Conservation (phyloP, 2,888 invertebrate species). For the Neoaliturus tenellus region DNA sequence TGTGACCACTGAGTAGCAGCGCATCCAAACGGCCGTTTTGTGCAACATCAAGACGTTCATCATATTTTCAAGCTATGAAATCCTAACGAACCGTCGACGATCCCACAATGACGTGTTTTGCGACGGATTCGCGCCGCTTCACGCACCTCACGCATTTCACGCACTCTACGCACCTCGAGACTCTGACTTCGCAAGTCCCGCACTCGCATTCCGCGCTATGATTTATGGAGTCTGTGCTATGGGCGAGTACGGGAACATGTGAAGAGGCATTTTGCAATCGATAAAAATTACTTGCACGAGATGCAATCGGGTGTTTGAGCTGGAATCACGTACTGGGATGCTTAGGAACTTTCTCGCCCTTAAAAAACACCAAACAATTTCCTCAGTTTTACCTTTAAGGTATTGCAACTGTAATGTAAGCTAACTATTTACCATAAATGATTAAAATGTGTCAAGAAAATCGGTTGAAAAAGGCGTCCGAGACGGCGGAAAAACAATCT, state of each 20-base stretch:
- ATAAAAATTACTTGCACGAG: not conserved
- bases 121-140: not conserved
- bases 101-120: slow-evolving; percentile 2
- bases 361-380: too few relatives aligned
- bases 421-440: too few relatives aligned
- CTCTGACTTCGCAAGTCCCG: slow-evolving; percentile 1
- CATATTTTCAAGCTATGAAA: not conserved
- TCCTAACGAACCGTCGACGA: not conserved
- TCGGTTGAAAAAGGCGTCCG: too few relatives aligned
- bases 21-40: not conserved
- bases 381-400: too few relatives aligned
- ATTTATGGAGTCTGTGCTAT: not conserved
- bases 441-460: too few relatives aligned
- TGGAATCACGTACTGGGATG: too few relatives aligned
- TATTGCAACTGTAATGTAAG: too few relatives aligned
- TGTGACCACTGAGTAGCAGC: too few relatives aligned
- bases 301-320: too few relatives aligned
- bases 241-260: not conserved
- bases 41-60: not conserved
- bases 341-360: too few relatives aligned
- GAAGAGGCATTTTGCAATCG: not conserved
- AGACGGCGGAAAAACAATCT: too few relatives aligned
- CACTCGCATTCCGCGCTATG: not conserved
- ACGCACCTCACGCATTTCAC: not conserved
- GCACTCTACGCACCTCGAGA: not conserved